phyloP scores from a whole-genome alignment of 1,140 invertebrate genomes.

The Hetaerina americana region DNA sequence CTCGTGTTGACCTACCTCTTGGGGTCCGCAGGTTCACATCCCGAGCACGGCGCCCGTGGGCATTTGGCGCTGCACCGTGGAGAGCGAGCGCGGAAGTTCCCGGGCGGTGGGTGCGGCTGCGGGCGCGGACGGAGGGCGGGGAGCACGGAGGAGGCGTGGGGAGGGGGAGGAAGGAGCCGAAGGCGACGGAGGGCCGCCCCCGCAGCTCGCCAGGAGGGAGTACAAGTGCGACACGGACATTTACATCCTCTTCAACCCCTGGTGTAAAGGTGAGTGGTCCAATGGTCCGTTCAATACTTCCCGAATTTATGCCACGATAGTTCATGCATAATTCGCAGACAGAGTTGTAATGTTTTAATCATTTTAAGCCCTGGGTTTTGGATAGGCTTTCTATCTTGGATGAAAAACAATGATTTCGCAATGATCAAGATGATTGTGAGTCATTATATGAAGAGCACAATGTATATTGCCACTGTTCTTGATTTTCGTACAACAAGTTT shows the following conservation, averaged over 20 bases:
- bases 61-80: conserved; percentile 44
- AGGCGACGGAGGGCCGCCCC: neutral
- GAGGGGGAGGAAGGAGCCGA: neutral
- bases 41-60: conserved; percentile 43
- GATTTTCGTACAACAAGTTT: too few species aligned
- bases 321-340: too few species aligned
- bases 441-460: too few species aligned
- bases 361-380: too few species aligned
- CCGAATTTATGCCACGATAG: too few species aligned
- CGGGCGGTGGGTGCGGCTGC: too few species aligned
- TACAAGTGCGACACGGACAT: conserved; percentile 43
- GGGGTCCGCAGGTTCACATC: conserved; percentile 36
- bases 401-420: too few species aligned
- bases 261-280: conserved; percentile 53
- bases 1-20: neutral
- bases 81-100: conserved; percentile 36
- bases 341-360: too few species aligned
- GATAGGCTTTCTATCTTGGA: too few species aligned
- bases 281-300: too few species aligned
- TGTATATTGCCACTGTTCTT: too few species aligned
- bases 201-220: neutral
- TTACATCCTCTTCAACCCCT: conserved; percentile 74
- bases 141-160: neutral
- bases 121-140: neutral
- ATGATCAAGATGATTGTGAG: too few species aligned